phyloP scores from a whole-genome alignment of 1,140 invertebrate genomes.

The Cryptotermes secundus region DNA sequence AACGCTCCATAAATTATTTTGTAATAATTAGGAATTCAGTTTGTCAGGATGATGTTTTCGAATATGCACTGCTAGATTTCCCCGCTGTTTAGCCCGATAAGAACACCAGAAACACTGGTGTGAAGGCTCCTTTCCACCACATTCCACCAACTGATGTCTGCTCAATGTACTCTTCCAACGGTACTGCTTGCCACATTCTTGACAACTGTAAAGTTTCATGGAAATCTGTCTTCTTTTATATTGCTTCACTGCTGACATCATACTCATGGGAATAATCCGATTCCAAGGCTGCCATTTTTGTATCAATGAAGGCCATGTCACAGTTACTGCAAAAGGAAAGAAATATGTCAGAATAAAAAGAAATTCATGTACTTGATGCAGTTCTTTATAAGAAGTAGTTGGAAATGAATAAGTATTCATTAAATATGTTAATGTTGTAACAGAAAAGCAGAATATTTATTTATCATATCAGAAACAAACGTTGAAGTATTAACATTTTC shows the following conservation, averaged over 20 bases:
- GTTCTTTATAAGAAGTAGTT: no score
- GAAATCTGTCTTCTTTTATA: neutral
- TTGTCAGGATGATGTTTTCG: constrained; percentile 30
- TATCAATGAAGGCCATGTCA: neutral
- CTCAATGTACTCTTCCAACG: constrained; percentile 66
- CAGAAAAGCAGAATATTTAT: no score
- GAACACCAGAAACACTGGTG: constrained; percentile 80
- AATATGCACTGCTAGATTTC: constrained; percentile 81
- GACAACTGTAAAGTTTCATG: constrained; percentile 55
- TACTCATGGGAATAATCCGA: constrained; percentile 5
- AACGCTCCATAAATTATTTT: no score
- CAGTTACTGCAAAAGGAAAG: neutral
- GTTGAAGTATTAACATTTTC: no score
- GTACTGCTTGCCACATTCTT: constrained; percentile 77
- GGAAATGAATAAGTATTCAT: no score
- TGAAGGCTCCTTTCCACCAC: constrained; percentile 73
- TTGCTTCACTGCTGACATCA: neutral
- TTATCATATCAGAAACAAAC: no score
- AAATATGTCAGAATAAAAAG: neutral
- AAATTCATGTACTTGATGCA: no score
- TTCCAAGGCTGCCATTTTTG: constrained; percentile 8
- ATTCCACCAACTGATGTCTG: constrained; percentile 40
- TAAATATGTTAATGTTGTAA: no score
- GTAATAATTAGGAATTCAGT: neutral
- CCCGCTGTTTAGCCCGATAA: constrained; percentile 78